phyloP scores from a whole-genome alignment of 2,888 invertebrate species.

The Aphidius colemani region DNA sequence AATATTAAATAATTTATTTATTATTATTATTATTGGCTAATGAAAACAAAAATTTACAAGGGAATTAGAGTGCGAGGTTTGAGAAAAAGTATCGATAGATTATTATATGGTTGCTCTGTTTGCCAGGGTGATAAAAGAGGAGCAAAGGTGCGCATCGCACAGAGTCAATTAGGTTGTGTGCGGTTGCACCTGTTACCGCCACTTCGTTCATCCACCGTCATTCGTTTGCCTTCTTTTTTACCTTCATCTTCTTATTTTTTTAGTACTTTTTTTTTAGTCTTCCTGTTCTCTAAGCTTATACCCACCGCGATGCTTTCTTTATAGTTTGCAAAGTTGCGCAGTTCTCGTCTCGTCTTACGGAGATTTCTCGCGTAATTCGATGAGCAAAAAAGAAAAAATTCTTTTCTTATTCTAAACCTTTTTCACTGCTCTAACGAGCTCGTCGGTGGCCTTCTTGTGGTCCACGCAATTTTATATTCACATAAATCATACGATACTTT shows the following conservation, averaged over 20 bases:
- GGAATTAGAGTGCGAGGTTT: slow-evolving; percentile 41
- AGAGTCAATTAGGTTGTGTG: slow-evolving; percentile 42
- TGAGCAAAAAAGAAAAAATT: background rate
- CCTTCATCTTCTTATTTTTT: slow-evolving; percentile 19
- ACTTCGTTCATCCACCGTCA: slow-evolving; percentile 25
- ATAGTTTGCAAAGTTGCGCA: background rate
- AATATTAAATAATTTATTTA: no score
- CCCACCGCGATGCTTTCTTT: slow-evolving; percentile 32
- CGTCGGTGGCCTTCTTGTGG: slow-evolving; percentile 18
- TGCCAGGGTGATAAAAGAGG: background rate
- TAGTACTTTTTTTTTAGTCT: slow-evolving; percentile 12
- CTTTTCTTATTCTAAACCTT: background rate
- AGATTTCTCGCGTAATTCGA: slow-evolving; percentile 29
- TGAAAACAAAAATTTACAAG: background rate
- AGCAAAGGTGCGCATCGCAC: slow-evolving; percentile 33
- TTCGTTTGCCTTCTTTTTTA: slow-evolving; percentile 29
- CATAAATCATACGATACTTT: slow-evolving; percentile 16
- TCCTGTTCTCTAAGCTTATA: slow-evolving; percentile 31
- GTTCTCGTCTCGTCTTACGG: slow-evolving; percentile 27
- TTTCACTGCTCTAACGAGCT: slow-evolving; percentile 7
- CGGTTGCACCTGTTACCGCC: slow-evolving; percentile 38
- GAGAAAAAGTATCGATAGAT: slow-evolving; percentile 39
- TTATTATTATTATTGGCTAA: no score
- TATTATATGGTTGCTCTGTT: slow-evolving; percentile 37
- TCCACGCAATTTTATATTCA: slow-evolving; percentile 7